These are phyloP conservation scores for Caenorhabditis zanzibari DNA, from an alignment of 2,888 invertebrate genomes.

Conservation along the genomic window DNA sequence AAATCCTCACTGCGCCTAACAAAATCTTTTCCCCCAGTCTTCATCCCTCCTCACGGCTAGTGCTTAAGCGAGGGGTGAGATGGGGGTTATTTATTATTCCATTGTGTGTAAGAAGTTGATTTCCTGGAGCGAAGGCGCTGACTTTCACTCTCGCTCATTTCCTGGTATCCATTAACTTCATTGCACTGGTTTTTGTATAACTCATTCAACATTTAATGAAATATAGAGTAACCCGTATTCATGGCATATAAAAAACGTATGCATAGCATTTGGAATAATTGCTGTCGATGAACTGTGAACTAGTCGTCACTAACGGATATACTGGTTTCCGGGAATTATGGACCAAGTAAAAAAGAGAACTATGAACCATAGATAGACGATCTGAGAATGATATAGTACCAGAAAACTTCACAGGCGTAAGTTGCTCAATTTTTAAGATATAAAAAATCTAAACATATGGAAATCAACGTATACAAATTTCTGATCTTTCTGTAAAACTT, in stretches of 20 bases:
- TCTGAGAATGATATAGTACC: neutral
- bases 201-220: slow-evolving; percentile 12
- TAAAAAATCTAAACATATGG: no score
- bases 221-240: slow-evolving; percentile 6
- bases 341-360: neutral
- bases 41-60: neutral
- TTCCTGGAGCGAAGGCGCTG: slow-evolving; percentile 41
- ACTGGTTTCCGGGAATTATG: slow-evolving; percentile 11
- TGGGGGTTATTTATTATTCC: slow-evolving; percentile 60
- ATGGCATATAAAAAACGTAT: slow-evolving; percentile 10
- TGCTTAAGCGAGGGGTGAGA: neutral
- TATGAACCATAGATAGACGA: slow-evolving; percentile 1
- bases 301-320: slow-evolving; percentile 24
- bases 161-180: slow-evolving; percentile 61
- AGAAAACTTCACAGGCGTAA: no score
- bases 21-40: slow-evolving; percentile 6
- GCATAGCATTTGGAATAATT: slow-evolving; percentile 40
- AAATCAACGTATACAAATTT: no score
- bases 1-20: neutral
- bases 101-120: slow-evolving; percentile 64
- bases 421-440: no score
- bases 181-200: slow-evolving; percentile 37
- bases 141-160: slow-evolving; percentile 49
- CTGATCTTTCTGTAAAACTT: no score
- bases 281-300: slow-evolving; percentile 44